phyloP scores from a whole-genome alignment of 2,888 invertebrate genomes.

The Phania funesta region DNA sequence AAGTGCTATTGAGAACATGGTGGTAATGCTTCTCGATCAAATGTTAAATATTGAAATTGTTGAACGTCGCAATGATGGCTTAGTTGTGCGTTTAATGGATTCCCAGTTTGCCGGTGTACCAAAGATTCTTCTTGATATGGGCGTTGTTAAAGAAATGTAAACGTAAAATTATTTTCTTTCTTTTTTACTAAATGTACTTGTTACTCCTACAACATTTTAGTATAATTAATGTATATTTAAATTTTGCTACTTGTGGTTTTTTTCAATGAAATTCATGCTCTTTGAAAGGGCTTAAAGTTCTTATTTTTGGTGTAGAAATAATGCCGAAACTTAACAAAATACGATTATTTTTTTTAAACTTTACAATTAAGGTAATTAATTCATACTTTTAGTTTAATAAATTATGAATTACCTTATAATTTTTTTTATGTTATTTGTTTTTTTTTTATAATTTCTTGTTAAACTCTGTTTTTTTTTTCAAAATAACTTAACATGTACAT shows the following conservation, averaged over 20 bases:
- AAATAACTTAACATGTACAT: background rate
- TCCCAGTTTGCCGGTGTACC: conserved; percentile 57
- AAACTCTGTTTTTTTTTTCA: no score
- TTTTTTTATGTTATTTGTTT: background rate
- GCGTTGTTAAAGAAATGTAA: conserved; percentile 58
- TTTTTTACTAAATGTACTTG: background rate
- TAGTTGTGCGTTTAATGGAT: conserved; percentile 60
- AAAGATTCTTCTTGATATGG: conserved; percentile 59
- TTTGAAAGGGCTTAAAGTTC: no score
- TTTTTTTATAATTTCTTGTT: background rate
- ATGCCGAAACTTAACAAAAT: background rate
- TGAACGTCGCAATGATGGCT: conserved; percentile 45
- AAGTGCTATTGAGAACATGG: conserved; percentile 58
- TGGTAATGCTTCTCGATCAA: conserved; percentile 66
- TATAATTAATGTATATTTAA: background rate
- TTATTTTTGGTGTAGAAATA: no score
- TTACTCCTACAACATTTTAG: background rate
- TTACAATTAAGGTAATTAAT: no score
- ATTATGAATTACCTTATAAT: background rate
- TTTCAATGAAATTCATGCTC: no score
- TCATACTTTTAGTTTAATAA: background rate
- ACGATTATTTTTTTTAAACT: no score
- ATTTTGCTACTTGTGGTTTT: no score
- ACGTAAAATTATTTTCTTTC: background rate
- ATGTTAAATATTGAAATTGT: conserved; percentile 62